Evolutionary conservation across 2,888 invertebrate species (phyloP).

Genomic region (Epirrita christyi): DNA sequence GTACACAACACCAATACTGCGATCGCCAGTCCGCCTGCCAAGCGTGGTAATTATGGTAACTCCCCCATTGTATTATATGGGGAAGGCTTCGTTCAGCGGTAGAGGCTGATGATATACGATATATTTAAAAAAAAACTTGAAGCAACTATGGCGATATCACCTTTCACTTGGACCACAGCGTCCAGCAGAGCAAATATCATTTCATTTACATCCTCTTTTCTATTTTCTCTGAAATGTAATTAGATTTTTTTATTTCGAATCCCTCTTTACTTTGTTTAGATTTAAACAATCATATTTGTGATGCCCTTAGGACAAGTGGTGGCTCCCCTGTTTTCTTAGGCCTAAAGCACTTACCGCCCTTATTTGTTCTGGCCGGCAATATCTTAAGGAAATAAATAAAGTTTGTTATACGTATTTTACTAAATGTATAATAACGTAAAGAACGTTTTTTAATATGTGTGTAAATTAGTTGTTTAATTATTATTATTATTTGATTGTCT

Average conservation of each 20-base stretch:
- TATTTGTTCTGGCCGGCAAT: constrained; percentile 25
- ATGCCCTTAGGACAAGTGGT: constrained; percentile 17
- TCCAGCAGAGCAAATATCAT: constrained; percentile 60
- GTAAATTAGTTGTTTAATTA: no score
- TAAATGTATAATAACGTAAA: no score
- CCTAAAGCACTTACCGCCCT: constrained; percentile 1
- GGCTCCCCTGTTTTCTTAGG: constrained; percentile 21
- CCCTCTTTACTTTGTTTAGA: constrained; percentile 37
- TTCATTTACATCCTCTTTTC: constrained; percentile 56
- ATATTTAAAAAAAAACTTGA: no score
- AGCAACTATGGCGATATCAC: neutral
- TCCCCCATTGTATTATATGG: no score
- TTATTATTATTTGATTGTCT: no score
- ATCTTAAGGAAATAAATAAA: constrained; percentile 14
- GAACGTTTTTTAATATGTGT: no score
- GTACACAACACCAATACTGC: no score
- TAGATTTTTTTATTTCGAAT: constrained; percentile 43
- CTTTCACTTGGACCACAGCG: constrained; percentile 36
- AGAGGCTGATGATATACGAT: no score
- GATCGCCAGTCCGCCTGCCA: no score
- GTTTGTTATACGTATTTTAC: neutral
- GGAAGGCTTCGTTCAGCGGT: no score
- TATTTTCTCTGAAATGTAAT: constrained; percentile 52
- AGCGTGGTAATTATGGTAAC: no score
- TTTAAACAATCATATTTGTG: constrained; percentile 24